phyloP scores from a whole-genome alignment of 64 coral and sea anemone genomes.

The Orbicella faveolata region DNA sequence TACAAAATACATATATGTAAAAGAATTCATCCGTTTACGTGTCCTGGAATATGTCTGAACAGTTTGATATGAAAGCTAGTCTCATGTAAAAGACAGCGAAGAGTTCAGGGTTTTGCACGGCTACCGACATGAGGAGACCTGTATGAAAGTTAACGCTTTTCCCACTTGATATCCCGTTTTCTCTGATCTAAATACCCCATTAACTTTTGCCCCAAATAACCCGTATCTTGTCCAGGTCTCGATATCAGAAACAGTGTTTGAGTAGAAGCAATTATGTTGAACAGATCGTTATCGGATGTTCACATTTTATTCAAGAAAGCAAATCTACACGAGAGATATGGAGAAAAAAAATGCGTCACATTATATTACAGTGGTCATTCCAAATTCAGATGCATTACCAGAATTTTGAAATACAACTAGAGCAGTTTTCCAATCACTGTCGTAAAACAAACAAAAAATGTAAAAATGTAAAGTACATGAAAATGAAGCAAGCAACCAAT shows the following conservation, averaged over 20 bases:
- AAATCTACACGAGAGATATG: not conserved
- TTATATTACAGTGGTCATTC: constrained; percentile 9
- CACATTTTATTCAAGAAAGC: not conserved
- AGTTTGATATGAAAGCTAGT: no score
- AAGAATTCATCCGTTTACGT: no score
- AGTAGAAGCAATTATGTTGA: not conserved
- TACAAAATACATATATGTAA: no score
- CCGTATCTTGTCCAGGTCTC: no score
- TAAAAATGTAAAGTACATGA: not conserved
- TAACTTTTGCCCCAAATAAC: not conserved
- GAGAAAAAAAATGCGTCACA: not conserved
- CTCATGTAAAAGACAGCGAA: no score
- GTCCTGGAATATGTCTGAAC: no score
- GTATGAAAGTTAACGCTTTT: no score
- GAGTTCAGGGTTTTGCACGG: no score
- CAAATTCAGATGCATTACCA: not conserved
- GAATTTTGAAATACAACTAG: not conserved
- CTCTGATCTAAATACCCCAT: no score
- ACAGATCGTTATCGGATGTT: not conserved
- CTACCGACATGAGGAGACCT: no score
- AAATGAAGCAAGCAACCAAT: no score
- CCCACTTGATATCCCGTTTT: no score
- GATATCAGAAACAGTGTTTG: not conserved
- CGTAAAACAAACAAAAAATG: not conserved
- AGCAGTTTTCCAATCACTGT: not conserved